Base-by-base conservation (phyloP, 1,140 invertebrate species). In the Monomorium pharaonis region DNA sequence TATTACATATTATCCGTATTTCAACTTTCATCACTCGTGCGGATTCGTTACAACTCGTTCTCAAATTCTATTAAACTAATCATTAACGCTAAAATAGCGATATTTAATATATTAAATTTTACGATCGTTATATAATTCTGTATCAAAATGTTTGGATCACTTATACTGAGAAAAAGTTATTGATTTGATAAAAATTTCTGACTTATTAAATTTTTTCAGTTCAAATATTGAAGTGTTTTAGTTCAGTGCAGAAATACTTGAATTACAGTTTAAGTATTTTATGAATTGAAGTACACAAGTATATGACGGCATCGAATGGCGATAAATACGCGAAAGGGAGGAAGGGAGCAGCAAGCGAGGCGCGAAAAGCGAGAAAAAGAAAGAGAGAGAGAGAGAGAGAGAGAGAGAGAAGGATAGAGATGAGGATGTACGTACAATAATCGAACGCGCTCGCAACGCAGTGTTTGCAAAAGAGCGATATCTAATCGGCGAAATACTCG, bases 401-500 rank as follows among this genome's bases (percentile, higher is more conserved):
- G 54, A 37, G 14, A 27, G 7, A 24, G 24, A 24, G 18, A 67
- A 47, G 63, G 69, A 76, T 12, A 67, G 42, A 81, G 33, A 30
- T 37, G 67, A 60, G 54, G 67, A 84, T 83, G 78, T 51, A 33
- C 56, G 42, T 74, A 86, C 84, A 91, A 90, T 92, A 91, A 92
- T 92, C 90, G 88, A 91, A 88, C 87, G 84, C 85, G 80, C 69
- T 75, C 86, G 76, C 70, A 62, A 77, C 89, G 27, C 84, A 47
- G 54, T 91, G 88, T 91, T 91, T 91, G 85, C 88, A 85, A 90
- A 91, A 87, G 80, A 83, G 81, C 65, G 91, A 91, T 94, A 94
- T 94, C 93, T 94, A 93, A 94, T 94, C 93, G 91, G 88, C 86
- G 80, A 89, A 92, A 93, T 90, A 88, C 81, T 87, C 65, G 88